Percentiles rank a stretch among this genome's conserved stretches.
Evolutionary conservation across 2,888 invertebrate species (phyloP).

Genomic region (Cheiracanthium punctorium): DNA sequence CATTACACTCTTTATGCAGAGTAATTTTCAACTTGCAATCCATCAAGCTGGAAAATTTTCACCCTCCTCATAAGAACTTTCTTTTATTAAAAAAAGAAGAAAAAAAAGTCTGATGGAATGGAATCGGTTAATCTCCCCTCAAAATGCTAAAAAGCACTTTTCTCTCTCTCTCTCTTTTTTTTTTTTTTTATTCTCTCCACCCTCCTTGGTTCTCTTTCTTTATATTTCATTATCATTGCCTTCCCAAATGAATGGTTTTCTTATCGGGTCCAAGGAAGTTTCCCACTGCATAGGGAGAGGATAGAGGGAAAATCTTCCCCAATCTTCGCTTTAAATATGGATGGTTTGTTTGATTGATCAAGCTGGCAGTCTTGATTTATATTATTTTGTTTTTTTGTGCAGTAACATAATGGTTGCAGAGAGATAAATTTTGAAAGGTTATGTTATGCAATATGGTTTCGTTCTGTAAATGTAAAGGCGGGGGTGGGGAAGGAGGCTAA

Average conservation of each 20-base stretch:
- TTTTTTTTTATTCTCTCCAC: background rate
- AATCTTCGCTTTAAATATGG: background rate
- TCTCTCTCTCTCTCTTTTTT: background rate
- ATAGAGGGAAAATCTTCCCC: background rate
- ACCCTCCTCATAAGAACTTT: background rate
- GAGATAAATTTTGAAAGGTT: no score
- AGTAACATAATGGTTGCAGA: background rate
- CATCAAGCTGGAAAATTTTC: constrained; percentile 17
- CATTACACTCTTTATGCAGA: background rate
- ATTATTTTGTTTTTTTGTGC: background rate
- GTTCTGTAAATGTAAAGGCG: no score
- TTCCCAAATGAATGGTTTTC: constrained; percentile 9
- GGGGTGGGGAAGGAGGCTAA: no score
- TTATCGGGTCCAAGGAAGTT: constrained; percentile 1
- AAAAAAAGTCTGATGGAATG: background rate
- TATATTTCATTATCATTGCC: constrained; percentile 14
- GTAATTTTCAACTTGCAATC: constrained; percentile 20
- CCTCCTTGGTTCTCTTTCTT: background rate
- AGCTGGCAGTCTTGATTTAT: background rate
- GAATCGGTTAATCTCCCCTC: constrained; percentile 24
- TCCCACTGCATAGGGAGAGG: no score
- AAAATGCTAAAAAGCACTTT: constrained; percentile 20
- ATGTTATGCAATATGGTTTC: no score
- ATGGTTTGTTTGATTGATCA: background rate
- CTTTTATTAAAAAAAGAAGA: background rate